Evolutionary conservation across 2,888 invertebrate species (phyloP).

Genomic region (Drosophila ezoana): DNA sequence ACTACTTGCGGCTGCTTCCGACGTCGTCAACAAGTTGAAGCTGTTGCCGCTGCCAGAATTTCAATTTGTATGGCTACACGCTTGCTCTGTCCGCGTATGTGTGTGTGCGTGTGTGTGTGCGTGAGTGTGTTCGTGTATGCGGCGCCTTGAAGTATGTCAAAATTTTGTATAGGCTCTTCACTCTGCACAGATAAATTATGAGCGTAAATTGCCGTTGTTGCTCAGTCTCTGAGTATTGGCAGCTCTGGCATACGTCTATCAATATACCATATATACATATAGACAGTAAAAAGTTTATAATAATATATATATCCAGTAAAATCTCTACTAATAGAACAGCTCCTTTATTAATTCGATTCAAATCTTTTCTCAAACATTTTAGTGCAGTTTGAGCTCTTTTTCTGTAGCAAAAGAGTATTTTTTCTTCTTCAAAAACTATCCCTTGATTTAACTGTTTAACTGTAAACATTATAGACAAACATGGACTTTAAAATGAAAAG

Average conservation of each 20-base stretch:
- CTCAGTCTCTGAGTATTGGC: slow-evolving; percentile 56
- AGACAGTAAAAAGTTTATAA: too few relatives aligned
- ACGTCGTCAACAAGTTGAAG: slow-evolving; percentile 78
- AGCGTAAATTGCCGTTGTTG: slow-evolving; percentile 61
- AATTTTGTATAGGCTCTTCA: slow-evolving; percentile 50
- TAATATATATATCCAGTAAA: not conserved
- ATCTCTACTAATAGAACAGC: not conserved
- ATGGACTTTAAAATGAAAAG: too few relatives aligned
- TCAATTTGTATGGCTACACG: slow-evolving; percentile 39
- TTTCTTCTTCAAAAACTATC: too few relatives aligned
- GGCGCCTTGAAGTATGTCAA: slow-evolving; percentile 69
- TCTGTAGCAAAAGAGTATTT: too few relatives aligned
- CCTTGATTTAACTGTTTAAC: too few relatives aligned
- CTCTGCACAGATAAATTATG: slow-evolving; percentile 66
- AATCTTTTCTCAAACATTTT: too few relatives aligned
- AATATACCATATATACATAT: slow-evolving; percentile 1
- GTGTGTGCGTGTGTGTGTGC: slow-evolving; percentile 21
- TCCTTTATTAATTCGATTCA: not conserved
- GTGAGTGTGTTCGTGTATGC: slow-evolving; percentile 30
- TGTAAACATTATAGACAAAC: too few relatives aligned
- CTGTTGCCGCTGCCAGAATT: slow-evolving; percentile 71
- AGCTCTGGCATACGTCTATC: slow-evolving; percentile 14
- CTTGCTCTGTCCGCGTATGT: slow-evolving; percentile 22
- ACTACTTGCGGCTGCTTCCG: slow-evolving; percentile 68
- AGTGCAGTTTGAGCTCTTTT: too few relatives aligned